Base-by-base conservation (phyloP, 2,888 invertebrate species). In the Serripes groenlandicus region DNA sequence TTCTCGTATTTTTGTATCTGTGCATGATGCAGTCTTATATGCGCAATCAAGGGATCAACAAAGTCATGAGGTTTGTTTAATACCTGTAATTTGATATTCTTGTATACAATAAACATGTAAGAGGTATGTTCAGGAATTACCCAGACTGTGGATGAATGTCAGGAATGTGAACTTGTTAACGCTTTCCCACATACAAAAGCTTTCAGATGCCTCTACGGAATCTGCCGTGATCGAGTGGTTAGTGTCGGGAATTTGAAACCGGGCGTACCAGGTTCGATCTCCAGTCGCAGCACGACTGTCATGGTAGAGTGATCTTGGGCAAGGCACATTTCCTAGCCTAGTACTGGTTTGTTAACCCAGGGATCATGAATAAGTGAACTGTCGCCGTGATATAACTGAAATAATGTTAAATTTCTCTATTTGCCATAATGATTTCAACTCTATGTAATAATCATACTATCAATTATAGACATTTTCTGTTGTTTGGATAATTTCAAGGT, bases 21-120 rank as follows among this genome's bases (percentile, higher is more conserved):
- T 95, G 28, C 95, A 95, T 86, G 95, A 95, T 91, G 95, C 95
- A 26, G 94, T 95, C 26, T 83, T 92, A 64, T 88, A 88, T 73
- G 91, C 69, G 15, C 42, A 66, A 23, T 23, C 66, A 21, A 42
- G 26, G 42, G 66, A 42, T 42, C 35, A 42, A 26, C 26, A 66
- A 26, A 66, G 28, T 28, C 23, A 66, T 66, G 66, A 66, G 66
- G 66, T 66, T 7, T 42, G 42, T 66, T 18, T 62, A 21, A 11
- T 26, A n/a, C n/a, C 18, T 56, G 56, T 9, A 23, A 23, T n/a
- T 26, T 56, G n/a, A 11, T 11, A 42, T 18, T 7, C 18, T 42
- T 42, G 18, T 11, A 18, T 42, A 42, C 7, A 42, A 42, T 42
- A 7, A 11, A 7, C 18, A 11, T 42, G 42, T 42, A 18, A 42